Percentiles rank a stretch among this genome's conserved stretches.
Evolutionary conservation across 2,888 invertebrate species (phyloP).

Genomic region (Scaptomyza cyrtandrae): DNA sequence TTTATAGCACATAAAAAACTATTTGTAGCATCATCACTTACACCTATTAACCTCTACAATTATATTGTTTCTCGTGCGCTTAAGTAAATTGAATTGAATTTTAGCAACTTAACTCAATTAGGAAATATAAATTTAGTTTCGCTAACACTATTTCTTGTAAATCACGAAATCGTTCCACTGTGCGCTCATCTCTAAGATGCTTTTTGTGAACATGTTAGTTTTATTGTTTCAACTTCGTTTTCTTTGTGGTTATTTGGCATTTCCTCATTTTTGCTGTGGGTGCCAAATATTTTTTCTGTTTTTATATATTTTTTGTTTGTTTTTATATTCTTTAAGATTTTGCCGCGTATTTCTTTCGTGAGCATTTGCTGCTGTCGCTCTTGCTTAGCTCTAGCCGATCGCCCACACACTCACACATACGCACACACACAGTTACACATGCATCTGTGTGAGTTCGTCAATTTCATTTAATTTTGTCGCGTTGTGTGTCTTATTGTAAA

Average conservation of each 20-base stretch:
- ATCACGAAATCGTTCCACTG: neutral
- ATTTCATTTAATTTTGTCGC: slow-evolving; percentile 71
- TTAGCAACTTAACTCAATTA: slow-evolving; percentile 8
- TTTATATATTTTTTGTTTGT: neutral
- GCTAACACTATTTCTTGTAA: slow-evolving; percentile 1
- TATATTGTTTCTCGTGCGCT: slow-evolving; percentile 13
- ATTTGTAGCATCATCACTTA: slow-evolving; percentile 22
- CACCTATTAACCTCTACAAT: slow-evolving; percentile 59
- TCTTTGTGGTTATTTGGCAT: slow-evolving; percentile 13
- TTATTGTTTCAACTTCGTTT: slow-evolving; percentile 14
- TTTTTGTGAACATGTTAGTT: slow-evolving; percentile 7
- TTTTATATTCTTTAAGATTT: slow-evolving; percentile 21
- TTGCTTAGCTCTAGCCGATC: slow-evolving; percentile 39
- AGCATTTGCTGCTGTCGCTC: slow-evolving; percentile 54
- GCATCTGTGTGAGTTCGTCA: slow-evolving; percentile 39
- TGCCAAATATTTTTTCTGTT: slow-evolving; percentile 27
- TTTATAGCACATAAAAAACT: neutral
- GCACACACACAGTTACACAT: neutral
- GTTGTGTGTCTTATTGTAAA: slow-evolving; percentile 34
- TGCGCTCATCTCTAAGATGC: slow-evolving; percentile 3
- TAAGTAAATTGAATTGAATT: slow-evolving; percentile 28
- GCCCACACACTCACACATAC: slow-evolving; percentile 38
- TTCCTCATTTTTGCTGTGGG: slow-evolving; percentile 38
- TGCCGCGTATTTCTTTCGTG: slow-evolving; percentile 40
- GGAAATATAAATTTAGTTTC: slow-evolving; percentile 8